A percentile compares a stretch with the other conserved stretches of the same genome.
Conservation (phyloP, 1,140 invertebrate genomes). For the Zaprionus africanus region DNA sequence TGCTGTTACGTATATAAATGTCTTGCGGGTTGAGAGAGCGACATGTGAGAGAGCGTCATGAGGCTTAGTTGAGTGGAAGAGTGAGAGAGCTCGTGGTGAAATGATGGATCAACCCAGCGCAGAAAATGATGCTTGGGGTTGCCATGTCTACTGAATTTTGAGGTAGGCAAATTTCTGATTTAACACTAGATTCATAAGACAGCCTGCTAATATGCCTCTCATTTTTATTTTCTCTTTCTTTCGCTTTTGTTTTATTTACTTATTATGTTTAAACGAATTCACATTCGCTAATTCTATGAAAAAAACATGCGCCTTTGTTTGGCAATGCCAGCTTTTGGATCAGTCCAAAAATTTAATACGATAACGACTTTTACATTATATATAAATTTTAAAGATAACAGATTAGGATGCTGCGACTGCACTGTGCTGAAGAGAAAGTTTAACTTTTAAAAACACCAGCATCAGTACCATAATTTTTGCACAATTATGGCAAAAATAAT, state of each 20-base stretch:
- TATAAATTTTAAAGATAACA: too few relatives aligned
- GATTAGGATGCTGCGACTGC: too few relatives aligned
- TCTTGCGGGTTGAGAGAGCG: background rate
- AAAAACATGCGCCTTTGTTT: slow-evolving; percentile 29
- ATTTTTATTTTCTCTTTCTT: background rate
- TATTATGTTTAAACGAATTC: background rate
- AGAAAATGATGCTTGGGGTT: background rate
- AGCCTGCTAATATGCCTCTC: background rate
- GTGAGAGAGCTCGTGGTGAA: background rate
- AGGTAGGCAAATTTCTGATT: too few relatives aligned
- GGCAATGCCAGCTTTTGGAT: slow-evolving; percentile 52
- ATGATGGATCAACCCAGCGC: background rate
- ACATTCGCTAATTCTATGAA: background rate
- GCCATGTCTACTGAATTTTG: too few relatives aligned
- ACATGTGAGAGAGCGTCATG: background rate
- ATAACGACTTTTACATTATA: background rate
- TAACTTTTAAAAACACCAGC: background rate
- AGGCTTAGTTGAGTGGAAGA: background rate
- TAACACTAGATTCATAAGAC: too few relatives aligned
- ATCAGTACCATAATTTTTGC: background rate
- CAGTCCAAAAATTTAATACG: slow-evolving; percentile 50
- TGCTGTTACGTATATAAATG: slow-evolving; percentile 10
- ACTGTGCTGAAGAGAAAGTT: too few relatives aligned
- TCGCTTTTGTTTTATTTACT: background rate
- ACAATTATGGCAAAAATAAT: background rate